Base-by-base conservation (phyloP, 2,113 vertebrate species). In the Verasper variegatus region DNA sequence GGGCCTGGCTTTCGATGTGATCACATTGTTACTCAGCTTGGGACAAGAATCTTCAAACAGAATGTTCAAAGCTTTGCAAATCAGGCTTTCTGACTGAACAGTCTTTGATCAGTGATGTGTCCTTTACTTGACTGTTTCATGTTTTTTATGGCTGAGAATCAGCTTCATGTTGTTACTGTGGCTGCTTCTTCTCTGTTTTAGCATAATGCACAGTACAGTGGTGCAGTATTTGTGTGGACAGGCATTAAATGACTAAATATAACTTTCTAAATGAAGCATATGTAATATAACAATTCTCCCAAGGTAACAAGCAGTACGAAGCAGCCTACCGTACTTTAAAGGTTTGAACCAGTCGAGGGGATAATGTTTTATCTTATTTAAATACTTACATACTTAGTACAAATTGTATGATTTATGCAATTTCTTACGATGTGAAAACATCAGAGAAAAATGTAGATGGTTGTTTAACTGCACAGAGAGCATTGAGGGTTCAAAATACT, bases 11-110 rank as follows among this genome's bases (percentile, higher is more conserved):
- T 21, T 54, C 20, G 51, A 11, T 11, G 51, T 1, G 20, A 54
- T 54, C 20, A 54, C 51, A 49, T 49, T 49, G 20, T 52, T 52
- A n/a, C 51, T 52, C 17, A 9, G 17, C 20, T 18, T 6, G 8
- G 51, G 51, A 52, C 51, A 56, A 56, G 54, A 56, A 56, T 56
- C 54, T 56, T 56, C n/a, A 56, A 56, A 23, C 54, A 56, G 18
- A 56, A 56, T 24, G 21, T 56, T 54, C 52, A 54, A 54, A 54
- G 52, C 52, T 11, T 56, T 14, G n/a, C 54, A 56, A 56, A 56
- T 12, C 2, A 24, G 21, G 2, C 4, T 24, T 12, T 56, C 1
- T 14, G 4, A 11, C 21, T 56, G 8, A 56, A 56, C 21, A 56
- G n/a, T 23, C 54, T 56, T 56, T 56, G 54, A 56, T 56, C 54